These are phyloP conservation scores for Cataglyphis rosenhaueri DNA, from an alignment of 2,888 invertebrate genomes.

Conservation along the genomic window DNA sequence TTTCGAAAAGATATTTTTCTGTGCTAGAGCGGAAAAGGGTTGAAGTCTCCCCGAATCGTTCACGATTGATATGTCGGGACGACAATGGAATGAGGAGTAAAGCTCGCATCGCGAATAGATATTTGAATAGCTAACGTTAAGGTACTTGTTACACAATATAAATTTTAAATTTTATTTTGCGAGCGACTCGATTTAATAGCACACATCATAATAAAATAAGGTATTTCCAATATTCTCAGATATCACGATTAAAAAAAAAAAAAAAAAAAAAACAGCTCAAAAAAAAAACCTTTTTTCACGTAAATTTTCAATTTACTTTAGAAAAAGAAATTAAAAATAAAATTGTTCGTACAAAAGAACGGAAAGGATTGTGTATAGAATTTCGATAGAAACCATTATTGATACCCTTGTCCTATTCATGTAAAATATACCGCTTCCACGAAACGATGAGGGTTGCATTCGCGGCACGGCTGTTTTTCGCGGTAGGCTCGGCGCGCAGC, in stretches of 20 bases:
- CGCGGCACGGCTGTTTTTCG: constrained; percentile 45
- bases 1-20: constrained; percentile 57
- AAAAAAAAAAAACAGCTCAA: background rate
- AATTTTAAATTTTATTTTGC: background rate
- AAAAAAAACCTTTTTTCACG: background rate
- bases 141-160: background rate
- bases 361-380: background rate
- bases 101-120: background rate
- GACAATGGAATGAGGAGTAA: constrained; percentile 5
- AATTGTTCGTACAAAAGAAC: background rate
- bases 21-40: constrained; percentile 36
- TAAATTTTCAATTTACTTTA: background rate
- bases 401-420: constrained; percentile 24
- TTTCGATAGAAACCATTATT: background rate
- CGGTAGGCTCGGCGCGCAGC: constrained; percentile 14
- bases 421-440: constrained; percentile 4
- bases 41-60: constrained; percentile 5
- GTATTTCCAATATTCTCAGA: background rate
- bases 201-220: background rate
- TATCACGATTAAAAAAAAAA: background rate
- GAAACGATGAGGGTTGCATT: constrained; percentile 11
- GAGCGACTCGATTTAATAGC: background rate
- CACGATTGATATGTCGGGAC: constrained; percentile 3
- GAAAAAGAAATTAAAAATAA: background rate
- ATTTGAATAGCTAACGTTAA: background rate